These are phyloP conservation scores for Sebastes cheni DNA, from an alignment of 2,797 vertebrate genomes.

Conservation along the genomic window DNA sequence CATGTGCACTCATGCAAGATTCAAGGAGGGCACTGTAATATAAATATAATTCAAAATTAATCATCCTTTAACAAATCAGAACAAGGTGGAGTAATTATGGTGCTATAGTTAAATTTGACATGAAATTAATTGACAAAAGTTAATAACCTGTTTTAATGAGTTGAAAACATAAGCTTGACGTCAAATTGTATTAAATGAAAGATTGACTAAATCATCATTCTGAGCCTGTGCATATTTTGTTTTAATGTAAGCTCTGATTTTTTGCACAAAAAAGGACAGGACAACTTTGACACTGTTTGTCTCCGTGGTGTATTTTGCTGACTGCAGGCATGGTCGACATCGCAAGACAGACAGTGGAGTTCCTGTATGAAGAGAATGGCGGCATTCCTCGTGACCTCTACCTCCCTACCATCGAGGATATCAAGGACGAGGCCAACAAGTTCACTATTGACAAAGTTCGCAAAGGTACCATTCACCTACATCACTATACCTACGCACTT, in stretches of 20 bases:
- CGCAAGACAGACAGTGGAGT: conserved; percentile 96
- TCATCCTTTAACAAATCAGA: neutral
- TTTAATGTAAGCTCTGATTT: neutral
- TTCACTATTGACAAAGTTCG: conserved; percentile 99
- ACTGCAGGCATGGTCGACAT: conserved; percentile 97
- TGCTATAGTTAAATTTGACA: neutral
- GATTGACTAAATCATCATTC: neutral
- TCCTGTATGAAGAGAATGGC: conserved; percentile 98
- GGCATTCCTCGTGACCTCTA: conserved; percentile 98
- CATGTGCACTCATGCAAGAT: neutral
- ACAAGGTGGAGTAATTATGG: neutral
- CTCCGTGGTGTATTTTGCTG: conserved; percentile 7
- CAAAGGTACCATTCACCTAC: conserved; percentile 86
- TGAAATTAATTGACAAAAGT: conserved; percentile 2
- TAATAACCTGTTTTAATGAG: neutral
- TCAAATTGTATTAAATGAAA: conserved; percentile 1
- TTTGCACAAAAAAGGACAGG: neutral
- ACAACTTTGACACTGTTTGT: neutral
- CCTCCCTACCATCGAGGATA: conserved; percentile 98
- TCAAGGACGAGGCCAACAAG: conserved; percentile 99
- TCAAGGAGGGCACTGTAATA: neutral
- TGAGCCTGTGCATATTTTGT: neutral
- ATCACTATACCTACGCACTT: neutral
- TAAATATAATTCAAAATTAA: neutral
- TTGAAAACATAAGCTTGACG: neutral